Base-by-base conservation (phyloP, 64 coral and sea anemone species). In the Montipora cactus region DNA sequence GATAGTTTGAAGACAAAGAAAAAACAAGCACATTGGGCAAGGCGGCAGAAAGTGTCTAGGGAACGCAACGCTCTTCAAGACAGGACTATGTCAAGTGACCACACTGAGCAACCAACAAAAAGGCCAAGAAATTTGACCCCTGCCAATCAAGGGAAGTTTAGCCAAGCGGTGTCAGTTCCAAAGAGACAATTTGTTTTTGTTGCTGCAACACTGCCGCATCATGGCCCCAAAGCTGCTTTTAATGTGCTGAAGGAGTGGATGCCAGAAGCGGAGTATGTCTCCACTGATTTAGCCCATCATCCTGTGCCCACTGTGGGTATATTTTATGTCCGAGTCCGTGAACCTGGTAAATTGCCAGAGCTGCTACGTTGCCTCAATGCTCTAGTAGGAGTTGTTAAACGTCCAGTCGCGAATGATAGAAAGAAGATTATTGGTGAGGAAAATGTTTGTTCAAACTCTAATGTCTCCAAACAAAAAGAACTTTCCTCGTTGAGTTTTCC, bases 141-240 rank as follows among this genome's bases (percentile, higher is more conserved):
- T 49, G 76, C 49, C 49, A 5, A 11, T 78, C 12, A 76, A 45
- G 16, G 10, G 14, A 46, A 78, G 47, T 19, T 15, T 47, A 84
- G 8, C 46, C 18, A 21, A 16, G 49, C 18, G 67, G 3, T 73
- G 44, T 12, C 20, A 48, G 15, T 47, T 74, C 44, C 84, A 14
- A 53, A 94, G 44, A 81, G 92, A 46, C 98, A 99, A 69, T 99
- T 99, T 81, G 62, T 99, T 8, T 99, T 99, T 94, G 95, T 93
- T 14, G 98, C 98, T 49, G 98, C 98, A 58, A 99, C 98, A 53
- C 71, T 99, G 53, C 98, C 98, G 14, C 84, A 83, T 18, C 92
- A 89, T 68, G 98, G 98, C 11, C 79, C 88, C 28, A 94, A 94
- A 81, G 89, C 92, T 37, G 89, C 80, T 67, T 87, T 84, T 5